Evolutionary conservation across 1,140 invertebrate species (phyloP), one percentile per base, ranked within the genome.

Genomic region (Notospermus geniculatus): DNA sequence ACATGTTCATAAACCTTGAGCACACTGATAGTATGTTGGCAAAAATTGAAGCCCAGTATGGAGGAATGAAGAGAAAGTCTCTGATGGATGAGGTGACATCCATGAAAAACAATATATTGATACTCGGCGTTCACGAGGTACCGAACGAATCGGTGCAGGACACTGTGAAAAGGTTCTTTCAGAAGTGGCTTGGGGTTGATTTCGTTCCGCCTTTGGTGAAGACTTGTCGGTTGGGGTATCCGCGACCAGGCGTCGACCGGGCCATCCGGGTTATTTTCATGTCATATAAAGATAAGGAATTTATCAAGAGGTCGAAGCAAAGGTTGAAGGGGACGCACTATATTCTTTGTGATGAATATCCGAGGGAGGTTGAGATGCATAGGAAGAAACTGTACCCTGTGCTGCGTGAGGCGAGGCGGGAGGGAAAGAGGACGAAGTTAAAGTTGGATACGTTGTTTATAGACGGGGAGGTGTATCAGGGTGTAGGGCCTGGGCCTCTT

Each of bases 401-500:
- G 46, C n/a, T 50, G 46, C n/a, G 25, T 4, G 46, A 50, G 46
- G 46, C 46, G 46, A 19, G 46, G 46, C 5, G 25, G 25, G 19
- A 23, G 4, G 25, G 25, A 5, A 23, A 27, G n/a, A 50, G 4
- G 46, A 27, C 25, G 19, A 27, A 23, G 46, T n/a, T 50, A 7
- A 19, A 27, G 19, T 5, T 50, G 19, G 46, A 50, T 50, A 23
- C 19, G n/a, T 50, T 50, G 46, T 50, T 19, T 9, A 50, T 50
- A 5, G 46, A 50, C n/a, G 46, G 46, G n/a, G 46, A 50, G 46
- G n/a, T 50, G n/a, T 50, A 50, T n/a, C 4, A n/a, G 19, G 46
- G 46, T 27, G 46, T 27, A 19, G 46, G 46, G 46, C 46, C 46
- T n/a, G 46, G 19, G 46, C 46, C 46, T 27, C n/a, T 50, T 23